Conservation (phyloP, 2,888 invertebrate species). For the Cyclophora punctaria region DNA sequence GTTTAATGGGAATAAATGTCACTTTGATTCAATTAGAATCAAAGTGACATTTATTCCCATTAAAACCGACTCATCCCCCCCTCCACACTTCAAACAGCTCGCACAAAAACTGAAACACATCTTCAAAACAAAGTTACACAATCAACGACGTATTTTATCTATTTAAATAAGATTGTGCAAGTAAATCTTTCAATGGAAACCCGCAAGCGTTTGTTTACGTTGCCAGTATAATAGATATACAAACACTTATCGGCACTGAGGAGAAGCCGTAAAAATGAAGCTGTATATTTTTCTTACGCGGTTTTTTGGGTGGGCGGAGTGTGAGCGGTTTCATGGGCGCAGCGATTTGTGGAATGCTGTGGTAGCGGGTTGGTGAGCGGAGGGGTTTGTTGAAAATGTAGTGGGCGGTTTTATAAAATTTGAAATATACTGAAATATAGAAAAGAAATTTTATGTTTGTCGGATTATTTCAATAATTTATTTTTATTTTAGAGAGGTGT, state of each 20-base stretch:
- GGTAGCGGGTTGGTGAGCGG: conserved; percentile 3
- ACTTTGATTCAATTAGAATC: too few relatives aligned
- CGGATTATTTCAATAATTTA: too few relatives aligned
- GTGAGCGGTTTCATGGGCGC: conserved; percentile 23
- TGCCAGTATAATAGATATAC: conserved; percentile 2
- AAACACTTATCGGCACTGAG: conserved; percentile 29
- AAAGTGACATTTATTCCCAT: too few relatives aligned
- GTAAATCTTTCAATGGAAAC: conserved; percentile 2
- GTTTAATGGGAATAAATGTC: too few relatives aligned
- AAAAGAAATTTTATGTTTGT: too few relatives aligned
- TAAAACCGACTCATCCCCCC: too few relatives aligned
- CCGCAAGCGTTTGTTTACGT: conserved; percentile 1
- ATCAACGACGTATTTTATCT: not conserved
- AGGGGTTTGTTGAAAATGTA: not conserved
- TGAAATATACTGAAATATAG: too few relatives aligned
- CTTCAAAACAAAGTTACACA: too few relatives aligned
- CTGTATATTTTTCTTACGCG: conserved; percentile 38
- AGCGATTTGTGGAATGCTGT: conserved; percentile 6
- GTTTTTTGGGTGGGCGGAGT: conserved; percentile 19
- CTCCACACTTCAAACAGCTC: too few relatives aligned
- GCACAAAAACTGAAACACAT: too few relatives aligned
- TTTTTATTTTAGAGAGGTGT: too few relatives aligned
- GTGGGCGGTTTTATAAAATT: too few relatives aligned
- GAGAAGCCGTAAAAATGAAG: conserved; percentile 36
- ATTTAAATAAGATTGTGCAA: not conserved